Conservation (phyloP, 2,113 vertebrate species). For the Rhynchomys soricoides region DNA sequence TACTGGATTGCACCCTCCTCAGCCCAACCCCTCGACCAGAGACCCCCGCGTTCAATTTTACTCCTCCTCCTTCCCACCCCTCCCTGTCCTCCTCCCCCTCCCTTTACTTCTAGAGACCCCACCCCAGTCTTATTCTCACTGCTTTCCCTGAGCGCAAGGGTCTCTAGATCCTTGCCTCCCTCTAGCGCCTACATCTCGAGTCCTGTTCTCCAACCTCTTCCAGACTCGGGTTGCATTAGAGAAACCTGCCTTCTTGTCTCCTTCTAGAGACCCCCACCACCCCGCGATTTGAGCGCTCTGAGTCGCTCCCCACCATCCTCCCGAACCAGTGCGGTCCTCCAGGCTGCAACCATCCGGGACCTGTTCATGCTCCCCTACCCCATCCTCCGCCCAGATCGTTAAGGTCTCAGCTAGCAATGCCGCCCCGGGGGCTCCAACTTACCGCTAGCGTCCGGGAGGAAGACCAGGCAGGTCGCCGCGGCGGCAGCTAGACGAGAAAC, state of each 20-base stretch:
- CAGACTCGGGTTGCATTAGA: not conserved
- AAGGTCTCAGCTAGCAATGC: constrained; percentile 21
- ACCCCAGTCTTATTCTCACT: not conserved
- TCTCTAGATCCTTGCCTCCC: constrained; percentile 25
- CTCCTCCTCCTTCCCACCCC: not conserved
- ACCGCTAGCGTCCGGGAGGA: constrained; percentile 73
- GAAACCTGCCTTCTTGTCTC: not conserved
- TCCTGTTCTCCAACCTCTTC: not conserved
- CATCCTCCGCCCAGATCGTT: not conserved
- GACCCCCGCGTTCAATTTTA: not conserved
- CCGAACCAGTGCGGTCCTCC: constrained; percentile 46
- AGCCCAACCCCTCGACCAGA: constrained; percentile 23
- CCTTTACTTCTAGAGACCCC: constrained; percentile 47
- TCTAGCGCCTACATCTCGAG: not conserved
- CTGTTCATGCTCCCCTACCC: constrained; percentile 4
- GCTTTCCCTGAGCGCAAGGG: not conserved
- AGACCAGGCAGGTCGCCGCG: constrained; percentile 65
- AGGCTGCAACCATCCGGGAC: constrained; percentile 61
- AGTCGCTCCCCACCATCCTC: not conserved
- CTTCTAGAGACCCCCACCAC: constrained; percentile 7
- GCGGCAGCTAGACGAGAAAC: constrained; percentile 67
- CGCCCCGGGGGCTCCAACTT: constrained; percentile 56
- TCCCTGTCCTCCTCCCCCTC: not conserved
- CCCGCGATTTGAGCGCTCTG: not conserved
- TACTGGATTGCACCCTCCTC: constrained; percentile 24